Percentiles rank a stretch among this genome's conserved stretches.
Conservation (phyloP, 2,113 vertebrate species). For the Cavia aperea region DNA sequence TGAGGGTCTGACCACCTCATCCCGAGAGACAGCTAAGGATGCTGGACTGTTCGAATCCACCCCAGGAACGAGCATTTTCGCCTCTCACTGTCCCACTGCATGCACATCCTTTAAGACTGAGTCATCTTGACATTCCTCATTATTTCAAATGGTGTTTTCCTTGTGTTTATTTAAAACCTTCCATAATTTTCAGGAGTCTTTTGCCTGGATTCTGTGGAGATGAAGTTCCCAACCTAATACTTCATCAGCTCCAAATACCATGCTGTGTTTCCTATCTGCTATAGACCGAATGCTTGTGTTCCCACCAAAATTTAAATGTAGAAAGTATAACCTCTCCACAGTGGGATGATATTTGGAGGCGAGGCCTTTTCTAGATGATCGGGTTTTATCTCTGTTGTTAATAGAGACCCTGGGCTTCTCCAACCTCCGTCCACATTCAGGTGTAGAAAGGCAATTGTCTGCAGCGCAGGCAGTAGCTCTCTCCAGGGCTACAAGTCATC, state of each 20-base stretch:
- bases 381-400: neutral
- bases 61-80: neutral
- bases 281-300: neutral
- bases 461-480: neutral
- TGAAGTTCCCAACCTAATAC: neutral
- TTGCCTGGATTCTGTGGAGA: neutral
- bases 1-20: neutral
- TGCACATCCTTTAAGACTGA: neutral
- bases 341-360: neutral
- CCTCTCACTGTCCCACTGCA: accelerated
- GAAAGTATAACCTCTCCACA: neutral
- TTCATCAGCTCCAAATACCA: neutral
- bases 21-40: accelerated
- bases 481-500: accelerated
- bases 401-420: neutral
- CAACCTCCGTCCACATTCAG: accelerated
- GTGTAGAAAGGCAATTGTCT: neutral
- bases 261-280: neutral
- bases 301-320: neutral
- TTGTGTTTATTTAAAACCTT: neutral
- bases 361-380: neutral
- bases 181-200: neutral
- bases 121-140: neutral
- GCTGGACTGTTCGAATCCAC: accelerated
- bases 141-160: neutral